Conservation (phyloP, 2,888 invertebrate species). For the Coremacera marginata region DNA sequence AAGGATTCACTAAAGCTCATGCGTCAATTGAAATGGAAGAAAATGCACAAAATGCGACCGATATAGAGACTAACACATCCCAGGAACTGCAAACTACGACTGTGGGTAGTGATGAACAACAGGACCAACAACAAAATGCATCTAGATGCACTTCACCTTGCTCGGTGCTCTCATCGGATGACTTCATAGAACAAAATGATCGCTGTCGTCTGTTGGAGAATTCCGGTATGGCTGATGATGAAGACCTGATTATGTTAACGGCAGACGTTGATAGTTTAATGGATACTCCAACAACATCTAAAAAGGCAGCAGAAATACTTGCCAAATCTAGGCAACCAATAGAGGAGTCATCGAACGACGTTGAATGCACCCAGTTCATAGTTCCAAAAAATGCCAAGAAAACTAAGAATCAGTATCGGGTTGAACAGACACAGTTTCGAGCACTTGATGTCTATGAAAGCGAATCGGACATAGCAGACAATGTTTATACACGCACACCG, state of each 20-base stretch:
- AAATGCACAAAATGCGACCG: conserved; percentile 59
- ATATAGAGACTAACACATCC: conserved; percentile 49
- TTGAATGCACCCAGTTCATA: conserved; percentile 25
- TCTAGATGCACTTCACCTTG: conserved; percentile 61
- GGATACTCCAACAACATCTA: conserved; percentile 34
- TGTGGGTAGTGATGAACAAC: not conserved
- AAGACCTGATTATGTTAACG: conserved; percentile 60
- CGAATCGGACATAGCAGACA: conserved; percentile 70
- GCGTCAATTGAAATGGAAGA: conserved; percentile 53
- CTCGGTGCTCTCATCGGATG: conserved; percentile 66
- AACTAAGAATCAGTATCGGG: conserved; percentile 58
- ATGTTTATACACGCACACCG: conserved; percentile 61
- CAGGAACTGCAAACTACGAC: conserved; percentile 29
- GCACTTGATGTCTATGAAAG: conserved; percentile 74
- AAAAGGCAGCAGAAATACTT: not conserved
- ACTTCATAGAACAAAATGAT: conserved; percentile 67
- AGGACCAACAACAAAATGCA: conserved; percentile 39
- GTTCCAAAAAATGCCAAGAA: conserved; percentile 33
- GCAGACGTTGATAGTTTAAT: conserved; percentile 54
- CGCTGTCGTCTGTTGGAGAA: conserved; percentile 58
- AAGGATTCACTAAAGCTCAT: not conserved
- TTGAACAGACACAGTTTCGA: conserved; percentile 69
- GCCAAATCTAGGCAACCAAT: not conserved
- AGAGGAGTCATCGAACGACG: conserved; percentile 46
- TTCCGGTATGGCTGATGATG: conserved; percentile 58